Conservation (phyloP, 2,888 invertebrate species). For the Adelognathus sp. region DNA sequence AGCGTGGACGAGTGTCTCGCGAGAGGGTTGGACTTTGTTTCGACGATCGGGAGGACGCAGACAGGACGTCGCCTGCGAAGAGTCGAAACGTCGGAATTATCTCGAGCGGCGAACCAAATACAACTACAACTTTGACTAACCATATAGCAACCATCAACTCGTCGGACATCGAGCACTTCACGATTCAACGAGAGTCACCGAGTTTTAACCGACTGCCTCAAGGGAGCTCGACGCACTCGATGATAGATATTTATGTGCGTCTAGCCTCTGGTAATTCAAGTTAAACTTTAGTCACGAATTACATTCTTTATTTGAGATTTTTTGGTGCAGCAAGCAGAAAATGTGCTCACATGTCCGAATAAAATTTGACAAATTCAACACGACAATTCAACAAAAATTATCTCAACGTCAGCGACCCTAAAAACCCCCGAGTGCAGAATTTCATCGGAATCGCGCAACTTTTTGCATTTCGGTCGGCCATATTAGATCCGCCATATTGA, state of each 20-base stretch:
- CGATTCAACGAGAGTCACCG: background rate
- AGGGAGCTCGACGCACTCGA: background rate
- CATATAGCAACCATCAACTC: constrained; percentile 19
- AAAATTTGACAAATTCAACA: too few species aligned
- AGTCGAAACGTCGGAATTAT: constrained; percentile 47
- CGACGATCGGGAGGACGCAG: constrained; percentile 14
- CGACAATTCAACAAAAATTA: too few species aligned
- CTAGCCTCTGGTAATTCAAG: background rate
- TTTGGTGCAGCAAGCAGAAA: too few species aligned
- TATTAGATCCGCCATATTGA: too few species aligned
- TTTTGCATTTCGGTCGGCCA: too few species aligned
- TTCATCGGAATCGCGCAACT: too few species aligned
- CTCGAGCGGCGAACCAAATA: background rate
- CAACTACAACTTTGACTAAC: constrained; percentile 13
- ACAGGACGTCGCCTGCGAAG: constrained; percentile 49
- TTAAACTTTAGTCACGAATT: too few species aligned
- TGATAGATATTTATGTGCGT: background rate
- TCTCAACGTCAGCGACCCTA: too few species aligned
- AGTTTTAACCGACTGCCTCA: background rate
- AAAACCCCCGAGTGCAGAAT: too few species aligned
- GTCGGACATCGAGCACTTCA: background rate
- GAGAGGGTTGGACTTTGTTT: constrained; percentile 25
- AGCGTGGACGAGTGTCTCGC: background rate
- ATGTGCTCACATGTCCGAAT: too few species aligned
- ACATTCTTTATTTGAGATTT: too few species aligned